Conservation (phyloP, 1,140 invertebrate species). For the Lordiphosa mommai region DNA sequence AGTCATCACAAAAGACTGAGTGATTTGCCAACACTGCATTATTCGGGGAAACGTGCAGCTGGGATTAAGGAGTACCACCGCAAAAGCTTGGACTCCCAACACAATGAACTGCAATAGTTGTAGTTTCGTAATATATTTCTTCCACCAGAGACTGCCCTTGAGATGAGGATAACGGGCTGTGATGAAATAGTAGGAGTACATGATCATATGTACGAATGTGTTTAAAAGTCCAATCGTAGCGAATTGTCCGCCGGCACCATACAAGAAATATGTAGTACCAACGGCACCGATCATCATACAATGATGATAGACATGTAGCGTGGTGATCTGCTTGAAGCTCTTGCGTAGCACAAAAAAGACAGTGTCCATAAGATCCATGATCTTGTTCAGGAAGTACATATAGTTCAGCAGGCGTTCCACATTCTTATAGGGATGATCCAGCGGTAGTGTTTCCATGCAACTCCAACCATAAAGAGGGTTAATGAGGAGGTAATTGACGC, state of each 20-base stretch:
- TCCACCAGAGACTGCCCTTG: background rate
- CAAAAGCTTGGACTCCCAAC: background rate
- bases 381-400: background rate
- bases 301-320: constrained; percentile 1
- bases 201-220: background rate
- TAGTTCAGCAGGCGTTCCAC: background rate
- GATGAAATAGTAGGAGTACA: background rate
- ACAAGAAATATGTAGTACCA: background rate
- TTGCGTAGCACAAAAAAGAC: background rate
- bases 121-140: background rate
- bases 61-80: background rate
- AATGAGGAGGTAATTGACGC: background rate
- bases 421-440: background rate
- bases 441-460: background rate
- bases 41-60: background rate
- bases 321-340: background rate
- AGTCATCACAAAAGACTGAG: background rate
- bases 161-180: background rate
- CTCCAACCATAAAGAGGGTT: background rate
- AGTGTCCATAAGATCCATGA: constrained; percentile 1
- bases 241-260: background rate
- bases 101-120: background rate
- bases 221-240: background rate
- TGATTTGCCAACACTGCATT: background rate
- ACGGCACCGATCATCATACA: background rate